Conservation (phyloP, 2,888 invertebrate species). For the Erebia epiphron region DNA sequence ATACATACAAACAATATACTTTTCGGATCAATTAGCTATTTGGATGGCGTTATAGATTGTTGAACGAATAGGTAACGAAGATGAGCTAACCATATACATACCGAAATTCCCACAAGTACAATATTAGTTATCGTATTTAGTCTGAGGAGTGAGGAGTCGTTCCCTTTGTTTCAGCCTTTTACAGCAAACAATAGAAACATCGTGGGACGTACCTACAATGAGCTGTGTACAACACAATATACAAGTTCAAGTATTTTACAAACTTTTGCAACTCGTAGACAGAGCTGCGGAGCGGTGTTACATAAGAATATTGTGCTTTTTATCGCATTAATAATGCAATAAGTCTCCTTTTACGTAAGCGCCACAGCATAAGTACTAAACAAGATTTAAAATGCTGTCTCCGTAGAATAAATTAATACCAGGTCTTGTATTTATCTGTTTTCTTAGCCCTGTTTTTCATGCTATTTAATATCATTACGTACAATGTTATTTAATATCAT, state of each 20-base stretch:
- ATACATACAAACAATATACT: too few relatives aligned
- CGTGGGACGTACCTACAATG: not conserved
- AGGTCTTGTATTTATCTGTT: not conserved
- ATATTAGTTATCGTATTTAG: too few relatives aligned
- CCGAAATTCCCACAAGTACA: too few relatives aligned
- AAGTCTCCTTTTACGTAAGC: constrained; percentile 8
- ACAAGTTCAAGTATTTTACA: constrained; percentile 5
- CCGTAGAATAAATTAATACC: not conserved
- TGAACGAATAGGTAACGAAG: too few relatives aligned
- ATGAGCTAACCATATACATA: too few relatives aligned
- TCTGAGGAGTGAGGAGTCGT: too few relatives aligned
- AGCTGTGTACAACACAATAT: not conserved
- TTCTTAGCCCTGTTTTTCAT: not conserved
- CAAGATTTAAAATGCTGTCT: constrained; percentile 1
- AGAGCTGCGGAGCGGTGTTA: not conserved
- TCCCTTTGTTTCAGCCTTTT: too few relatives aligned
- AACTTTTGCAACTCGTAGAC: not conserved
- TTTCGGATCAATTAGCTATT: too few relatives aligned
- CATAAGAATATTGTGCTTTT: not conserved
- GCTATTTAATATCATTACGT: not conserved
- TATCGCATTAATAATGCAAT: not conserved
- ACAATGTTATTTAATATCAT: not conserved
- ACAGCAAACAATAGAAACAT: not conserved
- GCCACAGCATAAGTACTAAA: not conserved
- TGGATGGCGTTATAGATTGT: too few relatives aligned